These are phyloP conservation scores for Isaurus tuberculatus DNA, from an alignment of 92 coral and sea anemone species.

Conservation along the genomic window DNA sequence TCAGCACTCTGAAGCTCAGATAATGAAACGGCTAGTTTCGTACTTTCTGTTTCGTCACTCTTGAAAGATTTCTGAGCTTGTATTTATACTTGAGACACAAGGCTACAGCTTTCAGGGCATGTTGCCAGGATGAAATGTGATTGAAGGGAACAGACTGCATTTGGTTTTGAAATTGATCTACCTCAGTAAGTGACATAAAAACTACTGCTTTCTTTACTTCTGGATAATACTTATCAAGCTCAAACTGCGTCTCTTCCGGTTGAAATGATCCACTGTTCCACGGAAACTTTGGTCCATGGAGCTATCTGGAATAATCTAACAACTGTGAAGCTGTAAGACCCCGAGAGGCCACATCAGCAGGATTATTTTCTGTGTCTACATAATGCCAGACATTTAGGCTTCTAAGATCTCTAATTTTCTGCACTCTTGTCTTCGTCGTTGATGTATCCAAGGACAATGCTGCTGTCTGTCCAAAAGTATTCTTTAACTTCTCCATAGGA, in stretches of 20 bases:
- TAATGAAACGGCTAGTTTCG: conserved; percentile 2
- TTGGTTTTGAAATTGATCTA: not conserved
- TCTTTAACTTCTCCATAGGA: not conserved
- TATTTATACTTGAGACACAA: conserved; percentile 36
- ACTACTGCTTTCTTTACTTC: conserved; percentile 48
- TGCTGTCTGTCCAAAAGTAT: not conserved
- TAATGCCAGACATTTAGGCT: not conserved
- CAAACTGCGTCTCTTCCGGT: conserved; percentile 1
- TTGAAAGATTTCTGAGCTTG: conserved; percentile 13
- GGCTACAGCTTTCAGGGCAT: conserved; percentile 28
- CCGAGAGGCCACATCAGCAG: not conserved
- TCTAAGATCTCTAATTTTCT: not conserved
- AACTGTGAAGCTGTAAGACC: not conserved
- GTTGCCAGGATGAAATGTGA: conserved; percentile 54
- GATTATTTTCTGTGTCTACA: not conserved
- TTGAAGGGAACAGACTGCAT: conserved; percentile 7
- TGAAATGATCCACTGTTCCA: conserved; percentile 42
- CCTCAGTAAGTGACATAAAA: not conserved
- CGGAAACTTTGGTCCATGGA: conserved; percentile 43
- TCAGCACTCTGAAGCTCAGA: conserved; percentile 46
- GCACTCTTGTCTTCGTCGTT: not conserved
- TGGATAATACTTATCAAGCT: conserved; percentile 47
- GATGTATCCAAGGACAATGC: not conserved
- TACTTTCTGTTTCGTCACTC: not conserved
- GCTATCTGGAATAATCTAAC: conserved; percentile 5